Evolutionary conservation across 2,113 vertebrate genomes (phyloP).

Genomic region (Megaceryle maxima): DNA sequence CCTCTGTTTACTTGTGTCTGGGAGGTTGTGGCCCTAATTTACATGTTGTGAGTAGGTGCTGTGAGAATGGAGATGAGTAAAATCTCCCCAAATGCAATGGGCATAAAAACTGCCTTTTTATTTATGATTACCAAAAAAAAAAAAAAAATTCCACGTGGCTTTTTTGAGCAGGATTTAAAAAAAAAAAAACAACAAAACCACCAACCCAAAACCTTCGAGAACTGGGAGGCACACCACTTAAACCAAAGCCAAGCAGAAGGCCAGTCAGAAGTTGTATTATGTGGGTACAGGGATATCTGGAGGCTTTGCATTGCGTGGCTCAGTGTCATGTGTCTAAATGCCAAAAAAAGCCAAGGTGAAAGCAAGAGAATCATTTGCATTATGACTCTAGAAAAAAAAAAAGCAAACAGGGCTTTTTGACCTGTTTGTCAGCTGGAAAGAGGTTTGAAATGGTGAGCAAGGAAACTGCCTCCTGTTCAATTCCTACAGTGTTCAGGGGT

Average conservation of each 20-base stretch:
- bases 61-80: not conserved
- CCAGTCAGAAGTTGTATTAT: not conserved
- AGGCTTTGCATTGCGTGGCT: not conserved
- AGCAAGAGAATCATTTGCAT: constrained; percentile 56
- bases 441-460: not conserved
- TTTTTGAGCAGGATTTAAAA: not conserved
- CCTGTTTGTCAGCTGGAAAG: constrained; percentile 52
- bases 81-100: not conserved
- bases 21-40: constrained; percentile 48
- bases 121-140: not conserved
- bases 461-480: constrained; percentile 42
- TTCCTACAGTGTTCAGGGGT: not conserved
- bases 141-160: not conserved
- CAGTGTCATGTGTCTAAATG: not conserved
- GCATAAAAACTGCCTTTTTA: not conserved
- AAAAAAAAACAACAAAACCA: not conserved
- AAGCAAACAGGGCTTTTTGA: constrained; percentile 45
- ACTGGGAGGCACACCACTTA: not conserved
- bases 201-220: not conserved
- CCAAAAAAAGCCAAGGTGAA: constrained; percentile 53
- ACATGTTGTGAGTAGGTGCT: constrained; percentile 8
- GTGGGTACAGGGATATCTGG: not conserved
- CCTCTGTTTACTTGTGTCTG: constrained; percentile 6
- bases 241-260: not conserved
- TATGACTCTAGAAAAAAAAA: constrained; percentile 50